Base-by-base conservation (phyloP, 1,140 invertebrate species). In the Drosophila ercepeae region DNA sequence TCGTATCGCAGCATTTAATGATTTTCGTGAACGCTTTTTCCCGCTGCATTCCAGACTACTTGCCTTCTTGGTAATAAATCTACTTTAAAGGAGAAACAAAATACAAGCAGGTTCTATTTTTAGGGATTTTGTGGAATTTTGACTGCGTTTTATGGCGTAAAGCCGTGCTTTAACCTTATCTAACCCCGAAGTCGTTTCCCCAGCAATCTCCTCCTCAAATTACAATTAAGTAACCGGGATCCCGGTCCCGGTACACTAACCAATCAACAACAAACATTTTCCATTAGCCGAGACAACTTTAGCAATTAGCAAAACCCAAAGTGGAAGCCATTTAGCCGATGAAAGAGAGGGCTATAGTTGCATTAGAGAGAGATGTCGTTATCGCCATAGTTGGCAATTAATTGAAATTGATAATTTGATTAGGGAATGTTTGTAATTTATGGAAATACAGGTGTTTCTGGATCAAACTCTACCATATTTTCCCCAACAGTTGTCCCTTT, bases 391-490 rank as follows among this genome's bases (percentile, higher is more conserved):
- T 23, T 34, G 48, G 27, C 48, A 68, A 68, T 68, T 68, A 68
- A 67, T 68, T 68, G 64, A 68, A 68, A 67, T 68, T 65, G 61
- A 51, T 65, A 64, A 59, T 65, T 32, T 29, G 61, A 65, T 65
- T 68, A 68, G 32, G 42, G 51, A 52, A 67, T 44, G 49, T 67
- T 68, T 45, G 61, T 53, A 68, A 68, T 68, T 68, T 68, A 67
- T 67, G 61, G 46, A 67, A 53, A 25, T 68, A 67, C 46, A n/a
- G n/a, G n/a, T n/a, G n/a, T n/a, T n/a, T n/a, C n/a, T n/a, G n/a
- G n/a, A n/a, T n/a, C n/a, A n/a, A n/a, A n/a, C n/a, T n/a, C n/a
- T n/a, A n/a, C n/a, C n/a, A n/a, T n/a, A n/a, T n/a, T n/a, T n/a
- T n/a, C n/a, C n/a, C n/a, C n/a, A n/a, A n/a, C n/a, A n/a, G 27